Evolutionary conservation across 2,113 vertebrate species (phyloP).

Genomic region (Lepisosteus oculatus): DNA sequence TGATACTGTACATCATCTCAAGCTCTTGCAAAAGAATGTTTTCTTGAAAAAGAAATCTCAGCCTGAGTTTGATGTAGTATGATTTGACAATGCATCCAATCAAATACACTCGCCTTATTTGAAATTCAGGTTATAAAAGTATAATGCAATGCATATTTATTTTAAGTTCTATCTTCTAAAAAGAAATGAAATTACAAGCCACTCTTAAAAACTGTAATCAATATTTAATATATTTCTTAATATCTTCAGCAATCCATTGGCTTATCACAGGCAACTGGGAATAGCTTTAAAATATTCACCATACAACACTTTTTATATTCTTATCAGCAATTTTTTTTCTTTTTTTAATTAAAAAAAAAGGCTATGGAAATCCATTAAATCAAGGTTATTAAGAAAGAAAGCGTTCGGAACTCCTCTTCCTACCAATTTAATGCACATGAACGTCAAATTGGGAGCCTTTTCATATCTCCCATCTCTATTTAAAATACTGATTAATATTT

Average conservation of each 20-base stretch:
- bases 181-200: constrained; percentile 16
- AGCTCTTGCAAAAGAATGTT: too few species aligned
- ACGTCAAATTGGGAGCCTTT: background rate
- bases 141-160: background rate
- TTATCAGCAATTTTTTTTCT: constrained; percentile 5
- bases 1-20: too few species aligned
- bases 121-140: constrained; percentile 3
- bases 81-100: too few species aligned
- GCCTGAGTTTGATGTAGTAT: too few species aligned
- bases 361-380: constrained; percentile 15
- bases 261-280: constrained; percentile 10
- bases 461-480: background rate
- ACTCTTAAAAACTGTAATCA: constrained; percentile 15
- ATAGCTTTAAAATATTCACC: constrained; percentile 20
- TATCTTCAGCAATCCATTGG: constrained; percentile 3
- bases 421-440: background rate
- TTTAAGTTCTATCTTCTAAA: background rate
- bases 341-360: constrained; percentile 6
- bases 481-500: too few species aligned
- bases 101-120: background rate
- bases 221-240: constrained; percentile 27
- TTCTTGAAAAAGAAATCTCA: too few species aligned
- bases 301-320: constrained; percentile 2
- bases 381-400: constrained; percentile 9
- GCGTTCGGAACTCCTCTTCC: background rate